Evolutionary conservation across 2,888 invertebrate genomes (phyloP).

Genomic region (Xanthorhoe designata): DNA sequence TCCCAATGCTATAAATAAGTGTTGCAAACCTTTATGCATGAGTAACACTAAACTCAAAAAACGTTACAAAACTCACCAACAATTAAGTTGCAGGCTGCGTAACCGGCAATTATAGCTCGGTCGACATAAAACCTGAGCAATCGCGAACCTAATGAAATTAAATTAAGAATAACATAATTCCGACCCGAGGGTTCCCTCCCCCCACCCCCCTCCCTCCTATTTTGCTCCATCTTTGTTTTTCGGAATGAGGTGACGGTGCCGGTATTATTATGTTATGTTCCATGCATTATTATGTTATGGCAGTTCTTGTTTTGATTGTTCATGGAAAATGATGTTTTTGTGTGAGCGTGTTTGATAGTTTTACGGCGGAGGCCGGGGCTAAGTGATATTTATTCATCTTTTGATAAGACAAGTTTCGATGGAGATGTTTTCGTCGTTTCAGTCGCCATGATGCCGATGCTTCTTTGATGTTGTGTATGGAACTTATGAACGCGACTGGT

Average conservation of each 20-base stretch:
- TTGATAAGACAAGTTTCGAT: conserved; percentile 17
- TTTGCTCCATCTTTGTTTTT: conserved; percentile 69
- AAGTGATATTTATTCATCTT: conserved; percentile 32
- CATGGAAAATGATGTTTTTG: conserved; percentile 45
- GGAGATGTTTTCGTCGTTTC: conserved; percentile 21
- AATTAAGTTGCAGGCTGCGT: conserved; percentile 50
- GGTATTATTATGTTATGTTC: conserved; percentile 53
- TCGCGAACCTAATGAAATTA: conserved; percentile 80
- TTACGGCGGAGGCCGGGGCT: conserved; percentile 23
- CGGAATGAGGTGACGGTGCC: conserved; percentile 62
- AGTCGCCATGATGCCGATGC: conserved; percentile 22
- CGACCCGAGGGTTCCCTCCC: conserved; percentile 40
- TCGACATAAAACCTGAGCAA: conserved; percentile 58
- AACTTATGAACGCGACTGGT: background rate
- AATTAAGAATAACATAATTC: conserved; percentile 79
- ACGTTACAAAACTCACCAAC: conserved; percentile 48
- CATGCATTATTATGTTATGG: conserved; percentile 57
- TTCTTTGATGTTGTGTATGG: conserved; percentile 3
- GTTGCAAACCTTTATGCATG: background rate
- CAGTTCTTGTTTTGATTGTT: conserved; percentile 44
- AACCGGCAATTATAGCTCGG: conserved; percentile 47
- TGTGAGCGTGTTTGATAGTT: conserved; percentile 37
- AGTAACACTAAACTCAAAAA: conserved; percentile 23
- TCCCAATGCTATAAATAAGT: background rate
- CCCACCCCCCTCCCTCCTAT: conserved; percentile 17